These are phyloP conservation scores for Caenorhabditis tropicalis DNA, from an alignment of 1,140 invertebrate genomes.

Conservation along the genomic window DNA sequence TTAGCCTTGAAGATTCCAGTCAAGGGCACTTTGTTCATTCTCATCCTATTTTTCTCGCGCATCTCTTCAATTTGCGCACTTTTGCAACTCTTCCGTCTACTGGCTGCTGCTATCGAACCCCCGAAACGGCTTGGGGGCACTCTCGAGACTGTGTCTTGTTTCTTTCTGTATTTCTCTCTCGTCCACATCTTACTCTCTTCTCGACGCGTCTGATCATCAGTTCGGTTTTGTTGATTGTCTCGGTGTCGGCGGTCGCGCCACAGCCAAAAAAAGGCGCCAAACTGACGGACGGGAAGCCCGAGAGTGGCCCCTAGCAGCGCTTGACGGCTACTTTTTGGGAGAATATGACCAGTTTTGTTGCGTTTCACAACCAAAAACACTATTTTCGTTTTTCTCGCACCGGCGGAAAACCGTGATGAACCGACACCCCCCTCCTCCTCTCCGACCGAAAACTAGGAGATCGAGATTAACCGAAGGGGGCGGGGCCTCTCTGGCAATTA, in stretches of 20 bases:
- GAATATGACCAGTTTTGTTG: conserved; percentile 36
- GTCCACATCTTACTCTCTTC: conserved; percentile 1
- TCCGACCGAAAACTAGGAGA: not conserved
- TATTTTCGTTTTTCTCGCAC: conserved; percentile 5
- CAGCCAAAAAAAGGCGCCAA: conserved; percentile 42
- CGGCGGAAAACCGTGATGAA: not conserved
- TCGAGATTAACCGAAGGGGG: not conserved
- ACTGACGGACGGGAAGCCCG: conserved; percentile 34
- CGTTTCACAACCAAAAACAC: conserved; percentile 20
- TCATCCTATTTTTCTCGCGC: conserved; percentile 40
- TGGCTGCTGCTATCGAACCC: conserved; percentile 30
- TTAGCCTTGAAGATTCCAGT: conserved; percentile 44
- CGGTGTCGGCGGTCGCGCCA: conserved; percentile 40
- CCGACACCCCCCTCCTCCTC: not conserved
- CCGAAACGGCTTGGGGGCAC: conserved; percentile 28
- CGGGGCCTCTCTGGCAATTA: not conserved
- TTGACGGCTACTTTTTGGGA: conserved; percentile 30
- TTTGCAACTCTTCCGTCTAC: conserved; percentile 43
- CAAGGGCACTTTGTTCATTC: conserved; percentile 43
- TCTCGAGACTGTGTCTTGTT: conserved; percentile 14
- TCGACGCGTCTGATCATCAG: conserved; percentile 40
- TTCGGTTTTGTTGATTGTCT: conserved; percentile 40
- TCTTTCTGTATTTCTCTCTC: not conserved
- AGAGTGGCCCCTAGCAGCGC: conserved; percentile 1
- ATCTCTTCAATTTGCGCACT: conserved; percentile 39